Conservation (phyloP, 2,888 invertebrate genomes). For the Harpalus rufipes region DNA sequence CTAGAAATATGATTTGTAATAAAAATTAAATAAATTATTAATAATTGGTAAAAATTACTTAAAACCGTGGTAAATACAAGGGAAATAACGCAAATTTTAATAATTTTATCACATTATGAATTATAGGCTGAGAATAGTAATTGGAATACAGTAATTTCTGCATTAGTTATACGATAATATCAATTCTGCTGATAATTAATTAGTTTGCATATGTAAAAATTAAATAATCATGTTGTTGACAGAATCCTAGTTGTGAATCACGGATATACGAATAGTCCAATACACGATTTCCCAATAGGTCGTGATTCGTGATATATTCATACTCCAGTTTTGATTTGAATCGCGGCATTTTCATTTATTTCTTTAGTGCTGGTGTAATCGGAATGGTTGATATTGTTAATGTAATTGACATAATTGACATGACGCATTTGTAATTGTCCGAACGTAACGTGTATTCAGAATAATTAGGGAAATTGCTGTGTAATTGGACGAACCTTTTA, state of each 20-base stretch:
- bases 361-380: conserved; percentile 32
- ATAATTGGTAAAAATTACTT: too few relatives aligned
- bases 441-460: conserved; percentile 29
- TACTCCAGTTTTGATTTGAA: conserved; percentile 39
- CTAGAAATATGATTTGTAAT: too few relatives aligned
- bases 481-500: conserved; percentile 30
- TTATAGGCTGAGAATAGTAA: background rate
- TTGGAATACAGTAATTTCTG: background rate
- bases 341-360: conserved; percentile 34
- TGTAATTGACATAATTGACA: conserved; percentile 56
- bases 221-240: conserved; percentile 6
- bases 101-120: background rate
- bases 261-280: conserved; percentile 7
- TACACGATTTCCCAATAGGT: background rate
- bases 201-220: conserved; percentile 14
- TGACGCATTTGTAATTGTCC: conserved; percentile 46
- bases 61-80: background rate
- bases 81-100: background rate
- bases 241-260: conserved; percentile 14
- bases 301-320: background rate
- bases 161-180: background rate
- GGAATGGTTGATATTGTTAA: conserved; percentile 38
- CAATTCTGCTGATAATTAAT: conserved; percentile 1
- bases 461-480: conserved; percentile 52
- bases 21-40: too few relatives aligned